Base-by-base conservation (phyloP, 2,113 vertebrate genomes). In the Phrynocephalus versicolor region DNA sequence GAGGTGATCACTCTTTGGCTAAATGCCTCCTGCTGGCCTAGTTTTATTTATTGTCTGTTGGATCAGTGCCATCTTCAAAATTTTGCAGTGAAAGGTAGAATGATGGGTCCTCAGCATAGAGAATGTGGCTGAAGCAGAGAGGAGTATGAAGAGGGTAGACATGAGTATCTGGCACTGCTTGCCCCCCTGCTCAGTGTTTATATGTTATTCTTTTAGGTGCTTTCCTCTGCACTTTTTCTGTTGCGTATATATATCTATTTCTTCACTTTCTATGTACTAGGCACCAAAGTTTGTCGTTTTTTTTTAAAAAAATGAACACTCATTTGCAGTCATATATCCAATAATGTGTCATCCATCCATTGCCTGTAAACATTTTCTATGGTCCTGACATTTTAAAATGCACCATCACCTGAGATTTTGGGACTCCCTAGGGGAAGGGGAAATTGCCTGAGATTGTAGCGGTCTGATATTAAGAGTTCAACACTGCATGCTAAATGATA, bases 121-220 rank as follows among this genome's bases (percentile, higher is more conserved):
- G 90, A 89, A 88, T 82, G 0, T 0, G 88, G 86, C 71, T 84
- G 86, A 89, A 93, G 79, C 33, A 90, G 85, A 89, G 88, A 81
- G 57, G 65, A 92, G 82, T 41, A 75, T 45, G 57, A 87, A 23
- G 1, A 25, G 21, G 73, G 85, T 62, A 91, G 89, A 91, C 65
- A 83, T 86, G 75, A 87, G 82, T 88, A 10, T 21, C 88, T 88
- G 71, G 88, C 65, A 92, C 91, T 79, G 8, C 3, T 37, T 57
- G 91, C 73, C 84, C 88, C 89, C 1, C 1, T 87, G 74, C 89
- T 87, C 86, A 10, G n/a, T n/a, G 78, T 88, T 93, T 89, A 89
- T 90, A 90, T 67, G 76, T 85, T 60, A 81, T n/a, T 85, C 62
- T 87, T 92, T 78, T 23, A 83, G 33, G 21, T 73, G 51, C 71